Evolutionary conservation across 2,113 vertebrate species (phyloP), one percentile per base, ranked within the genome.

Genomic region (Upupa epops): DNA sequence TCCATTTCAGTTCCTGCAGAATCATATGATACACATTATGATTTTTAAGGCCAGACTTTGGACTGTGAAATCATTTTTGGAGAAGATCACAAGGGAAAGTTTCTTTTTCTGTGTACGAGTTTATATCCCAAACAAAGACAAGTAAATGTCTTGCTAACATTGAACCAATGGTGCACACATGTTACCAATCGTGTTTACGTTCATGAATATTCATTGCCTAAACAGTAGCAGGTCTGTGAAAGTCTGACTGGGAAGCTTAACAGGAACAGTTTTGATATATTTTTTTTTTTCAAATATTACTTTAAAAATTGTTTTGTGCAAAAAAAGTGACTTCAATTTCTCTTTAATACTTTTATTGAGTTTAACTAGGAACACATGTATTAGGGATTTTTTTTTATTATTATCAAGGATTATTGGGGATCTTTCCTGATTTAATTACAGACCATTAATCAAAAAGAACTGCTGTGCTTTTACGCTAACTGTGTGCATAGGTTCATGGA

Each of bases 121-220:
- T 9, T 80, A 51, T 83, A 48, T 83, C 52, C 60, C 72, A 92
- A 94, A 74, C 88, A 95, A 94, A 91, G 46, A 88, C 80, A 64
- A 77, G 68, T 59, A 91, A 92, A 89, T 79, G 28, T 89, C 78
- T 89, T 94, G 69, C 65, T 95, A 91, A 68, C 52, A 74, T 65
- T 91, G 60, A 81, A 68, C 42, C 31, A 54, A 45, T 86, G 54
- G 58, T 56, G 54, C 46, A 86, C 92, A 95, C 88, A 95, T 95
- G 90, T 95, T 95, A 72, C 31, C 71, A 86, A 88, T 93, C 60
- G 86, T 81, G 36, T 86, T 93, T 94, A 88, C 68, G 34, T 90
- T 95, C 58, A 95, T 95, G 88, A 95, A 94, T 94, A 96, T 93
- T 90, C 83, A 94, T 94, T 91, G 83, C 65, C 83, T 88, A 81